phyloP scores from a whole-genome alignment of 2,888 invertebrate genomes.

The Caenorhabditis plicata region DNA sequence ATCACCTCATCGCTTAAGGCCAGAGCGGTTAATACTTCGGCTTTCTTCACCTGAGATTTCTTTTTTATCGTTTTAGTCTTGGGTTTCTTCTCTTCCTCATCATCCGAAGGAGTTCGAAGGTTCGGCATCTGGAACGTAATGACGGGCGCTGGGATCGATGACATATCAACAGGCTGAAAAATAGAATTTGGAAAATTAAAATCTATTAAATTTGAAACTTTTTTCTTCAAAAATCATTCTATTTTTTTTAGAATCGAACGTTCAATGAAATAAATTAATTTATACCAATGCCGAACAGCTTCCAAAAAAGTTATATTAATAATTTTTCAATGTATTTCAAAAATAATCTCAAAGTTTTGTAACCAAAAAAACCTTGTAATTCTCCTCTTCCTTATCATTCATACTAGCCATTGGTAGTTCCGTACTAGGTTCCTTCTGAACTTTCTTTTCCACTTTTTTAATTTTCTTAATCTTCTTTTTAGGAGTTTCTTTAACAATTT shows the following conservation, averaged over 20 bases:
- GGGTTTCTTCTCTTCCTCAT: not conserved
- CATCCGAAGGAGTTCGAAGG: slow-evolving; percentile 1
- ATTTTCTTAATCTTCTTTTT: slow-evolving; percentile 1
- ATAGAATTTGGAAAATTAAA: not conserved
- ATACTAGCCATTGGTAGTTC: slow-evolving; percentile 15
- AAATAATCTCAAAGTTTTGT: not conserved
- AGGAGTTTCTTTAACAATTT: not conserved
- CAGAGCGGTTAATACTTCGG: slow-evolving; percentile 16
- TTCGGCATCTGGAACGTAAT: slow-evolving; percentile 30
- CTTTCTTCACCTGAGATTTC: not conserved
- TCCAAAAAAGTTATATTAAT: no score
- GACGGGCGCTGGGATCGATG: slow-evolving; percentile 19
- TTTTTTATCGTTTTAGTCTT: not conserved
- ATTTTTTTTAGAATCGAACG: no score
- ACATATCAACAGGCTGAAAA: slow-evolving; percentile 19
- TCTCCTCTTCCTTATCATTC: slow-evolving; percentile 22
- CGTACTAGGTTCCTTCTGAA: not conserved
- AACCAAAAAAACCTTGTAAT: slow-evolving; percentile 13
- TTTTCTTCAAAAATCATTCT: not conserved
- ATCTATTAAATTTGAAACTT: not conserved
- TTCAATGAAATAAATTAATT: no score
- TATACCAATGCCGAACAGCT: no score
- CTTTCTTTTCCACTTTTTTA: not conserved
- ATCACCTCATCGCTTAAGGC: slow-evolving; percentile 23
- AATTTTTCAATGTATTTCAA: no score